Evolutionary conservation across 1,140 invertebrate species (phyloP).

Genomic region (Danaus melanippus): DNA sequence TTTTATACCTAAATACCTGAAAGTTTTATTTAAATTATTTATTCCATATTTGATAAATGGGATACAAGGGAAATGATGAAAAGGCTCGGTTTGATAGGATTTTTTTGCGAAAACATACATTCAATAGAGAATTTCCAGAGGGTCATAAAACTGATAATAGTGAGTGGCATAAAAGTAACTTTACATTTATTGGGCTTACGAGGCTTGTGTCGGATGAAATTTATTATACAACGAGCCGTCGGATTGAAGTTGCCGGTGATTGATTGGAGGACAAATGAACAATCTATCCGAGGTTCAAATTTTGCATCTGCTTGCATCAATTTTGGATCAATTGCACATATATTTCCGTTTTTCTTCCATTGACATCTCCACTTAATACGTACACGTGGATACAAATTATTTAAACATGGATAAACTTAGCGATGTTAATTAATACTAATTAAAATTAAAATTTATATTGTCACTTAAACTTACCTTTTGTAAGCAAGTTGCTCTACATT

Average conservation of each 20-base stretch:
- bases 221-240: conserved; percentile 22
- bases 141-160: conserved; percentile 1
- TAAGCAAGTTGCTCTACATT: conserved; percentile 78
- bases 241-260: conserved; percentile 30
- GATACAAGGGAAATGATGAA: neutral
- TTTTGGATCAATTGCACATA: conserved; percentile 13
- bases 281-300: conserved; percentile 29
- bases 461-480: conserved; percentile 72
- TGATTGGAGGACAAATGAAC: conserved; percentile 47
- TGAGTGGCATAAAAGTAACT: conserved; percentile 9
- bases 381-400: no score
- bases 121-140: no score
- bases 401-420: no score
- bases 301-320: conserved; percentile 23
- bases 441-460: no score
- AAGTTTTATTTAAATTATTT: neutral
- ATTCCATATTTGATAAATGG: conserved; percentile 1
- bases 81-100: neutral
- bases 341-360: no score
- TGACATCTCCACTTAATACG: no score
- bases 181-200: conserved; percentile 18
- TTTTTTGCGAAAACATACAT: neutral
- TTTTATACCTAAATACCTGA: no score
- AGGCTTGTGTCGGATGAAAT: conserved; percentile 15
- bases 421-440: no score